phyloP scores from a whole-genome alignment of 92 coral and sea anemone species.

The Nematostella vectensis region DNA sequence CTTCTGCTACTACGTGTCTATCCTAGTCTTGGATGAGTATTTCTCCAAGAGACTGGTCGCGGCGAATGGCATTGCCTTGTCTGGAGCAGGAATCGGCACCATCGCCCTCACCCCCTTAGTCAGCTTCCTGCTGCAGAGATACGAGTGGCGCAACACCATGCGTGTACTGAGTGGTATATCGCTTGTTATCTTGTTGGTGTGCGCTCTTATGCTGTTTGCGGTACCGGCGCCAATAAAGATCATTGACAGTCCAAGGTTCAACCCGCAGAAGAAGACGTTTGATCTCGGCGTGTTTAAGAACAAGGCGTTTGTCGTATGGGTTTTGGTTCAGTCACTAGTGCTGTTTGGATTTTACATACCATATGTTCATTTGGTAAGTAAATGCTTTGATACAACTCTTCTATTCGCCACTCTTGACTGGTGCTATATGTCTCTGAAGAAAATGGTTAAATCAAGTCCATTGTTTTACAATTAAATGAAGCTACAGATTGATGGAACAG shows the following conservation, averaged over 20 bases:
- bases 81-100: conserved; percentile 92
- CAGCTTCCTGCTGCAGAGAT: conserved; percentile 45
- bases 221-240: conserved; percentile 33
- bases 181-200: conserved; percentile 23
- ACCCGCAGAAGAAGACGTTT: conserved; percentile 16
- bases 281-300: conserved; percentile 59
- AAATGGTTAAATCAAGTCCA: too few relatives aligned
- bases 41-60: conserved; percentile 59
- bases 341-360: conserved; percentile 82
- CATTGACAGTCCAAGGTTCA: conserved; percentile 5
- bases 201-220: conserved; percentile 54
- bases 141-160: conserved; percentile 64
- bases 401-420: neutral
- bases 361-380: conserved; percentile 79
- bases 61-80: conserved; percentile 76
- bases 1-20: conserved; percentile 60
- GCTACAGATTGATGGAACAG: neutral
- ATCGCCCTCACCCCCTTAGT: conserved; percentile 67
- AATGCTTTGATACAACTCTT: neutral
- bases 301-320: conserved; percentile 72
- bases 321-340: conserved; percentile 51
- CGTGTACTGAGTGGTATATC: conserved; percentile 63
- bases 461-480: neutral
- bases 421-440: too few relatives aligned
- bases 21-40: conserved; percentile 54